Conservation (phyloP, 2,888 invertebrate species). For the Drosophila longiperda region DNA sequence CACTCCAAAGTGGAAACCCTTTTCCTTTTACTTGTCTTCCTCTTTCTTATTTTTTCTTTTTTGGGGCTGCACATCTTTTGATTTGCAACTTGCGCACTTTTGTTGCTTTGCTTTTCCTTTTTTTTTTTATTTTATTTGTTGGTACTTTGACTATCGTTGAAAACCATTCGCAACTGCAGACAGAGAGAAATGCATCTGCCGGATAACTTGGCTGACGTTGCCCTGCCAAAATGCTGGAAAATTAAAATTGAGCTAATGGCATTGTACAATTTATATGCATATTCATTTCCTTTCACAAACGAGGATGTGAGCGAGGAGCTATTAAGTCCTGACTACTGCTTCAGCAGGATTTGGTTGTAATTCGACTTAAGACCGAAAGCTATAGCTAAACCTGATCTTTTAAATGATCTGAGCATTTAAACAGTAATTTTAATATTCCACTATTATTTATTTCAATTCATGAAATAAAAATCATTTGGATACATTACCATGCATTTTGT, state of each 20-base stretch:
- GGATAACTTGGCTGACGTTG: constrained; percentile 35
- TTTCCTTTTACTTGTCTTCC: constrained; percentile 58
- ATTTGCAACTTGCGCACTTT: constrained; percentile 71
- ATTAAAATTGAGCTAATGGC: constrained; percentile 61
- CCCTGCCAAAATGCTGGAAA: constrained; percentile 55
- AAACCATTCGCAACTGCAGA: constrained; percentile 28
- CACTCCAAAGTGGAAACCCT: constrained; percentile 42
- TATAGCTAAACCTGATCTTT: not conserved
- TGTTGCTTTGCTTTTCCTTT: constrained; percentile 47
- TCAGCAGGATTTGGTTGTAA: not conserved
- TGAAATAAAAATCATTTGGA: not conserved
- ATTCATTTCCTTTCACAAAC: constrained; percentile 1
- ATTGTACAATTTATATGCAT: constrained; percentile 16
- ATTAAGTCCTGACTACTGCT: not conserved
- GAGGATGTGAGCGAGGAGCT: not conserved
- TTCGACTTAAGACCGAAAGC: not conserved
- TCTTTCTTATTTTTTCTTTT: constrained; percentile 4
- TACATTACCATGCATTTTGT: not conserved
- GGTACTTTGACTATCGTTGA: constrained; percentile 58
- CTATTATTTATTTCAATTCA: not conserved
- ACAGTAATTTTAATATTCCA: not conserved
- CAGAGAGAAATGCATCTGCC: constrained; percentile 33
- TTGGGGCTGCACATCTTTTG: constrained; percentile 47
- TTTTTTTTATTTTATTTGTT: constrained; percentile 53
- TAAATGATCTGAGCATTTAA: not conserved